These are phyloP conservation scores for Trematocara nigrifrons DNA, from an alignment of 2,113 vertebrate species.

Conservation along the genomic window DNA sequence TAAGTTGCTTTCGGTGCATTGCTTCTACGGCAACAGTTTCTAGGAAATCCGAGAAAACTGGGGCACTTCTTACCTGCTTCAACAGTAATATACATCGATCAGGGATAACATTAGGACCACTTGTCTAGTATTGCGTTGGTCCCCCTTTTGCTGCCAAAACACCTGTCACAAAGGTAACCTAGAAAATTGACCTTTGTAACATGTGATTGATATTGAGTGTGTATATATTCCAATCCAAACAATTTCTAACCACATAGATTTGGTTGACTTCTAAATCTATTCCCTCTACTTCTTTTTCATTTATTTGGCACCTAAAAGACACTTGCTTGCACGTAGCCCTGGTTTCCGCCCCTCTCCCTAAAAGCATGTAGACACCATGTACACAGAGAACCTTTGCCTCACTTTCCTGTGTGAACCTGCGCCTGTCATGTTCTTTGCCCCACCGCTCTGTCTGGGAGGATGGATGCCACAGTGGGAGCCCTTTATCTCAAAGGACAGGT, in stretches of 20 bases:
- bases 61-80: background rate
- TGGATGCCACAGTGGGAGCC: slow-evolving; percentile 31
- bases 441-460: slow-evolving; percentile 44
- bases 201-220: background rate
- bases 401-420: background rate
- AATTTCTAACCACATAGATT: background rate
- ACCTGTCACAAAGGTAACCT: background rate
- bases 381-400: background rate
- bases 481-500: slow-evolving; percentile 66
- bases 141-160: background rate
- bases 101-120: background rate
- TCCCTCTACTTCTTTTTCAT: background rate
- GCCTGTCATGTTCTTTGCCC: slow-evolving; percentile 37
- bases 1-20: background rate
- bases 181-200: background rate
- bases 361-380: background rate
- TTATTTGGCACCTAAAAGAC: background rate
- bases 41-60: background rate
- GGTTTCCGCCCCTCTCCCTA: background rate
- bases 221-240: background rate
- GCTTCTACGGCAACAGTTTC: background rate
- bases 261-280: background rate
- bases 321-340: background rate
- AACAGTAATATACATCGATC: background rate
- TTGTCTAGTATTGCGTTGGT: background rate